These are phyloP conservation scores for Ginglymostoma cirratum DNA, from an alignment of 2,113 vertebrate genomes.

Conservation along the genomic window DNA sequence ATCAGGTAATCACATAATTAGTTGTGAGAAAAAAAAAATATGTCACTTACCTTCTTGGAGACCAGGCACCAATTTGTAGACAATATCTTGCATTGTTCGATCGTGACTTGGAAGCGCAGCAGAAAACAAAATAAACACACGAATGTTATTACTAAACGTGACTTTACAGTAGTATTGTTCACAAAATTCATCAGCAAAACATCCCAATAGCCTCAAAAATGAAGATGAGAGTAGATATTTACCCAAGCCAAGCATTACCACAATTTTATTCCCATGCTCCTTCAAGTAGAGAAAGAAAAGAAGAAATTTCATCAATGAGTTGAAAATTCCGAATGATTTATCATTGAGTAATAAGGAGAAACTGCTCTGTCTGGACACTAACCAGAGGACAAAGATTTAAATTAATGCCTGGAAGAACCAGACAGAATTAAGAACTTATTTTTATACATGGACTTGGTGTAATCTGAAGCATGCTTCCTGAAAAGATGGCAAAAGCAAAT, in stretches of 20 bases:
- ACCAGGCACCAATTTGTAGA: conserved; percentile 97
- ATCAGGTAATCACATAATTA: background rate
- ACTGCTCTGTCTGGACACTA: background rate
- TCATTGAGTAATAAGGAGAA: background rate
- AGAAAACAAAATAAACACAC: background rate
- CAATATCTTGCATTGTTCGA: conserved; percentile 99
- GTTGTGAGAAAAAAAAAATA: background rate
- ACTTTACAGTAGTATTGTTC: background rate
- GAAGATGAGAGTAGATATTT: background rate
- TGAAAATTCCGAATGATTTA: background rate
- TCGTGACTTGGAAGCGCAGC: conserved; percentile 73
- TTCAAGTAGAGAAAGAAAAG: background rate
- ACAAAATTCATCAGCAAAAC: background rate
- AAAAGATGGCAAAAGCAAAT: background rate
- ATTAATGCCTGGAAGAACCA: background rate
- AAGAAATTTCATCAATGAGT: background rate
- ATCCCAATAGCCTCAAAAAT: background rate
- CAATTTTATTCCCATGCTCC: background rate
- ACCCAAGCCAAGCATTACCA: background rate
- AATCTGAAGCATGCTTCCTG: background rate
- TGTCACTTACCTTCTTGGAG: conserved; percentile 85
- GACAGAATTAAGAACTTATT: background rate
- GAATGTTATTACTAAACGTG: background rate
- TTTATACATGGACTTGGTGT: background rate
- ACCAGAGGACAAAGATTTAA: background rate